Evolutionary conservation across 2,888 invertebrate genomes (phyloP), one percentile per base, ranked within the genome.

Genomic region (Gibbula magus): DNA sequence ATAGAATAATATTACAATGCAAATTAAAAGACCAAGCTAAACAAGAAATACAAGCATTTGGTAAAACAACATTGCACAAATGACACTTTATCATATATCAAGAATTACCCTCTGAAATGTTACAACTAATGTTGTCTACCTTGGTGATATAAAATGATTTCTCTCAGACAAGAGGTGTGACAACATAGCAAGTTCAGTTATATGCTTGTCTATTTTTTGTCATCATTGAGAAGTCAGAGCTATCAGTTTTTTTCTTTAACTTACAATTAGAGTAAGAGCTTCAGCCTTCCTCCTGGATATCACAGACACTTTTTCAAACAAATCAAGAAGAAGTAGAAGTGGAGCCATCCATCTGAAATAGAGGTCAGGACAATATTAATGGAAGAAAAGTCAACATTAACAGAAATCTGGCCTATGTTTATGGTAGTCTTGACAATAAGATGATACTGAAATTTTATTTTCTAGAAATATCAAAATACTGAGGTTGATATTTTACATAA

Each of bases 281-380:
- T 91, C 88, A 39, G 90, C 87, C 84, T 90, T 92, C 53, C 96
- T 93, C 83, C 95, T 95, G 0, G 96, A 95, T 35, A 95, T 94
- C 52, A 95, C 94, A 2, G 96, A 94, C 16, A 96, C 95, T 92
- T 96, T 96, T 85, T 96, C 96, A 86, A 96, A 94, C 74, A 96
- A 94, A 91, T 97, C 96, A 29, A 97, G 94, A 25, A 97, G 93
- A 10, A 96, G 93, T 22, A 96, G 93, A 32, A 96, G 92, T 0
- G 96, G 96, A 0, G 96, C 95, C 25, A 96, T 91, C 97, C 96
- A 97, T 81, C 92, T 91, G 82, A 10, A 79, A 84, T 54, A 56
- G 73, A 66, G 4, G 10, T 45, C 10, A 45, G 10, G 5, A 13
- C 4, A 45, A 45, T 45, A 10, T 10, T n/a, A 13, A 45, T 8